Conservation (phyloP, 2,888 invertebrate species). For the Diaprepes abbreviatus region DNA sequence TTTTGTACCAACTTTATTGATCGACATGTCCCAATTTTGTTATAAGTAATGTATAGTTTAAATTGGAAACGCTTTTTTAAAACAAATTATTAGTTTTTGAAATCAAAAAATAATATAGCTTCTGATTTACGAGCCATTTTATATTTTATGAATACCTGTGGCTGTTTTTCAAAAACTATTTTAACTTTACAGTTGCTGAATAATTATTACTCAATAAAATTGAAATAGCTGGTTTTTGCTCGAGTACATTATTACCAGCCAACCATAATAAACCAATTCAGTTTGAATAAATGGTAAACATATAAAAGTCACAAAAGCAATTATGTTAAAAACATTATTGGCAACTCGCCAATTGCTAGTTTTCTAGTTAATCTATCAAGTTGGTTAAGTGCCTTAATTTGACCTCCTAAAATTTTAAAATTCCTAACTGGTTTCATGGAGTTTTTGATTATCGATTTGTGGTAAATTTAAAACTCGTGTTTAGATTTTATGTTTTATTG, state of each 20-base stretch:
- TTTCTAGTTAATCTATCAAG: neutral
- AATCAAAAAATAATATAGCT: too few species aligned
- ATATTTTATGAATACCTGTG: too few species aligned
- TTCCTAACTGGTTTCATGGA: neutral
- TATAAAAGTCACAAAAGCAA: neutral
- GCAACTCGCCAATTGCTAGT: neutral
- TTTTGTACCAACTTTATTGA: too few species aligned
- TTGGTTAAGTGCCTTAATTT: neutral
- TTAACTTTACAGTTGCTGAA: too few species aligned
- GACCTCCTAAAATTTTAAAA: neutral
- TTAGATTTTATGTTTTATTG: neutral
- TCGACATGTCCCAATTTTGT: too few species aligned
- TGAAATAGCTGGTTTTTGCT: too few species aligned
- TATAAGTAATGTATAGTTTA: too few species aligned
- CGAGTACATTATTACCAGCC: neutral
- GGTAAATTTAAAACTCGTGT: neutral
- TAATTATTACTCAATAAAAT: too few species aligned
- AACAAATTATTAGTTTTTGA: too few species aligned
- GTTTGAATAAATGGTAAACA: neutral
- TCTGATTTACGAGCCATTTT: too few species aligned
- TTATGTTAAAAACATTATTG: neutral
- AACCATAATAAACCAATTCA: neutral
- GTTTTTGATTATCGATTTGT: neutral
- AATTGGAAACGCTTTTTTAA: too few species aligned
- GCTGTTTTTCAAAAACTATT: too few species aligned